phyloP scores from a whole-genome alignment of 2,888 invertebrate genomes.

The Oscheius sp. region DNA sequence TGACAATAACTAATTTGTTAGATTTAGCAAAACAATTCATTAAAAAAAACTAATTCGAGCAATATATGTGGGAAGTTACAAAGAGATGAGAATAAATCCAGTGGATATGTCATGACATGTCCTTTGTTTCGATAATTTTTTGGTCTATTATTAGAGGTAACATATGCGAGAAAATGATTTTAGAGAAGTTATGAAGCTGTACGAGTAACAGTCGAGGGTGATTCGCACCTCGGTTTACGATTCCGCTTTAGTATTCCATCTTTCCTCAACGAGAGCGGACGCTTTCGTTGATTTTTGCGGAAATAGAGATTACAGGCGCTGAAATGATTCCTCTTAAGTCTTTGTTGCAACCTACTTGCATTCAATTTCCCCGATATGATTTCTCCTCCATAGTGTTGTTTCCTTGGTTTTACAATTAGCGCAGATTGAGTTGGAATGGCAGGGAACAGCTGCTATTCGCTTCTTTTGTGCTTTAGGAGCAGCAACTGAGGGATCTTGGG shows the following conservation, averaged over 20 bases:
- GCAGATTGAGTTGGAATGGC: slow-evolving; percentile 58
- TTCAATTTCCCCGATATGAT: slow-evolving; percentile 52
- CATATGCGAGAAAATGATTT: no score
- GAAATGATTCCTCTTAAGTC: slow-evolving; percentile 23
- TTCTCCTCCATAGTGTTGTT: slow-evolving; percentile 57
- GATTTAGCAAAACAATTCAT: no score
- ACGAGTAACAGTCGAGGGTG: slow-evolving; percentile 33
- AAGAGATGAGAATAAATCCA: no score
- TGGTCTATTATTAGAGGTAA: no score
- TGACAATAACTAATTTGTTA: no score
- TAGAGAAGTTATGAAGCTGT: slow-evolving; percentile 11
- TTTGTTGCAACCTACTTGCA: slow-evolving; percentile 49
- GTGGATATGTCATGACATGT: no score
- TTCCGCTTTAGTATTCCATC: slow-evolving; percentile 56
- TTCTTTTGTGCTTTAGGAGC: slow-evolving; percentile 49
- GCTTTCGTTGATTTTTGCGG: slow-evolving; percentile 52
- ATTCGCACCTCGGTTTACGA: slow-evolving; percentile 52
- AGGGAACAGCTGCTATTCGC: slow-evolving; percentile 48
- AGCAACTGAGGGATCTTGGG: slow-evolving; percentile 54
- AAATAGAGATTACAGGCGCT: slow-evolving; percentile 57
- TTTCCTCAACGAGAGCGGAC: slow-evolving; percentile 49
- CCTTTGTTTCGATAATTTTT: no score
- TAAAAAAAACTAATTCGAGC: no score
- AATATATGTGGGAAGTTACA: no score
- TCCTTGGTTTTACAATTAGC: slow-evolving; percentile 59